phyloP scores from a whole-genome alignment of 1,140 invertebrate species.

The Doryteuthis pealeii region DNA sequence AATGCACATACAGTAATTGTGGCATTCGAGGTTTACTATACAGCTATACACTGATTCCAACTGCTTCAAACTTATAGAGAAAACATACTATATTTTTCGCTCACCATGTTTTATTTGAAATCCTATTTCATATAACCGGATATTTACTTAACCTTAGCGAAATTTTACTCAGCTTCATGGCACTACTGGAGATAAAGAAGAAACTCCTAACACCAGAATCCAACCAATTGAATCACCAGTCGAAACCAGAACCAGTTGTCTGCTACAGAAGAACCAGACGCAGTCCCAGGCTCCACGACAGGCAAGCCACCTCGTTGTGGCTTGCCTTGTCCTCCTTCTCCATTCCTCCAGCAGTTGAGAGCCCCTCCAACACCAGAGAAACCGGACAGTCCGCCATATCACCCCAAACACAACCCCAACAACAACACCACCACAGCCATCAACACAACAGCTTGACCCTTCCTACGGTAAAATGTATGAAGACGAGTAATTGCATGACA shows the following conservation, averaged over 20 bases:
- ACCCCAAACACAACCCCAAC: slow-evolving; percentile 16
- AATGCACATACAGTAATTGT: no score
- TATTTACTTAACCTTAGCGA: no score
- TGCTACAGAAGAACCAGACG: not conserved
- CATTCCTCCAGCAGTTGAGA: slow-evolving; percentile 14
- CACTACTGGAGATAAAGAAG: not conserved
- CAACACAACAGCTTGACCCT: slow-evolving; percentile 18
- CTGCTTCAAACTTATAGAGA: no score
- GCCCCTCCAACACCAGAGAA: slow-evolving; percentile 13
- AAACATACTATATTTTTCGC: no score
- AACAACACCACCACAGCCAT: slow-evolving; percentile 20
- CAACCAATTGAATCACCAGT: not conserved
- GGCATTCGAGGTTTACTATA: no score
- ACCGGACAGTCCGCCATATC: slow-evolving; percentile 16
- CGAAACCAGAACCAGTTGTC: not conserved
- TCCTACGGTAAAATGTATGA: not conserved
- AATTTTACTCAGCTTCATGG: no score
- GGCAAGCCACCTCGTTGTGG: not conserved
- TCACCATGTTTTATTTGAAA: no score
- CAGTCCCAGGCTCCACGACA: slow-evolving; percentile 12
- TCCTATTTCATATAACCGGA: no score
- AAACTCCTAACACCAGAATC: not conserved
- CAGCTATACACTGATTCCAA: no score
- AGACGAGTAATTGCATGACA: no score
- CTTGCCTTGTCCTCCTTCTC: slow-evolving; percentile 10